These are phyloP conservation scores for Smutsia gigantea DNA, from an alignment of 2,797 vertebrate genomes.

Conservation along the genomic window DNA sequence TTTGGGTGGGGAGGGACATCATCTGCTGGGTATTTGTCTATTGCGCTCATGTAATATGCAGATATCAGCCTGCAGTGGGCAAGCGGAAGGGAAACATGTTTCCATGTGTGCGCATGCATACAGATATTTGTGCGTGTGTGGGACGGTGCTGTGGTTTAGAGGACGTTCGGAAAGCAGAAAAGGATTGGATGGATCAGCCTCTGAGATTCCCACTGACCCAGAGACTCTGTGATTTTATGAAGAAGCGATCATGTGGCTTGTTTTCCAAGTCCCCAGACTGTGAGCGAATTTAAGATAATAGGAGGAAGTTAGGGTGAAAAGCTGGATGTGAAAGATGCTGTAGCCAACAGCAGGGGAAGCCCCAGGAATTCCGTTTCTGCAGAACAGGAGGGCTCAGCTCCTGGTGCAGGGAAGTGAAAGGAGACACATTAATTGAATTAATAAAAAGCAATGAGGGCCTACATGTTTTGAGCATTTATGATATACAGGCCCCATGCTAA, in stretches of 20 bases:
- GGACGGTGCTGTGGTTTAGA: not conserved
- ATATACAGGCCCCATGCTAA: rapidly evolving
- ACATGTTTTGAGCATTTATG: rapidly evolving
- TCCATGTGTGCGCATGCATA: not conserved
- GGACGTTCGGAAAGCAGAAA: not conserved
- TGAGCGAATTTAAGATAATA: rapidly evolving
- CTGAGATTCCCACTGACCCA: not conserved
- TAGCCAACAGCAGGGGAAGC: rapidly evolving
- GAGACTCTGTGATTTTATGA: not conserved
- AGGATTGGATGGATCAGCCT: not conserved
- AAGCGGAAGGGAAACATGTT: not conserved
- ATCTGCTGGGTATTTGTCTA: not conserved
- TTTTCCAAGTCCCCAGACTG: not conserved
- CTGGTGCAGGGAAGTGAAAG: rapidly evolving
- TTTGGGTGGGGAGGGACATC: rapidly evolving
- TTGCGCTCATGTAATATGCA: rapidly evolving
- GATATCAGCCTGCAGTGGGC: rapidly evolving
- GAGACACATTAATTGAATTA: rapidly evolving
- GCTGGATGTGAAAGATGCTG: not conserved
- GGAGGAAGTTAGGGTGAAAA: not conserved
- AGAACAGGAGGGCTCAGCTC: not conserved
- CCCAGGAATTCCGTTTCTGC: rapidly evolving
- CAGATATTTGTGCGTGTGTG: not conserved
- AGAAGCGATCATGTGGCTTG: not conserved
- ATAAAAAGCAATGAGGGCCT: rapidly evolving